Percentiles rank a stretch among this genome's conserved stretches.
Evolutionary conservation across 2,113 vertebrate species (phyloP).

Genomic region (Megaleporinus macrocephalus): DNA sequence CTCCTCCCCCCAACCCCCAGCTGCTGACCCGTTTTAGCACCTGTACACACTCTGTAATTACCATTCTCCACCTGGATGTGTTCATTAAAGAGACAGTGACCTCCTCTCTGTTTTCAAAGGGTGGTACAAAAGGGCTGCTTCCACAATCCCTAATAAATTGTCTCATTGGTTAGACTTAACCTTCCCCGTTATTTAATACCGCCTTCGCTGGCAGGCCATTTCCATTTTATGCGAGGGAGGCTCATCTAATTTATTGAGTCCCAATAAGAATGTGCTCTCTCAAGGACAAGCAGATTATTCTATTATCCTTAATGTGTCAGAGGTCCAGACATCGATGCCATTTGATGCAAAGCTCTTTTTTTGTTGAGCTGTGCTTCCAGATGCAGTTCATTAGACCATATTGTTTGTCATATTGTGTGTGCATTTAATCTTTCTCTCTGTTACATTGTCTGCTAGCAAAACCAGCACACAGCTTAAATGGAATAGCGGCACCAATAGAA

Average conservation of each 20-base stretch:
- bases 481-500: too few relatives aligned
- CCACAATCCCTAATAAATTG: slow-evolving; percentile 69
- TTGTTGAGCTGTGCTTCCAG: neutral
- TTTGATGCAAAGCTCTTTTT: neutral
- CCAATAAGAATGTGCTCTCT: slow-evolving; percentile 63
- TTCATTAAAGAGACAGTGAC: slow-evolving; percentile 72
- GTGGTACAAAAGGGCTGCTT: slow-evolving; percentile 44
- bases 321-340: slow-evolving; percentile 20
- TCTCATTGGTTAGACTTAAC: slow-evolving; percentile 62
- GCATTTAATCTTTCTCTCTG: too few relatives aligned
- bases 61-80: slow-evolving; percentile 56
- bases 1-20: slow-evolving; percentile 27
- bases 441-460: too few relatives aligned
- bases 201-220: slow-evolving; percentile 70
- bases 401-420: too few relatives aligned
- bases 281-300: slow-evolving; percentile 76
- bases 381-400: neutral
- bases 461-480: too few relatives aligned
- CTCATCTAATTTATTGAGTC: slow-evolving; percentile 71
- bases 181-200: slow-evolving; percentile 72
- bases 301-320: slow-evolving; percentile 67
- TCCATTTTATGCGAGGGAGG: slow-evolving; percentile 74
- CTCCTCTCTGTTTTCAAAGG: slow-evolving; percentile 40
- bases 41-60: slow-evolving; percentile 65
- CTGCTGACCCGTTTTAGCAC: slow-evolving; percentile 56